phyloP scores from a whole-genome alignment of 2,113 vertebrate genomes.

The Elgaria multicarinata region DNA sequence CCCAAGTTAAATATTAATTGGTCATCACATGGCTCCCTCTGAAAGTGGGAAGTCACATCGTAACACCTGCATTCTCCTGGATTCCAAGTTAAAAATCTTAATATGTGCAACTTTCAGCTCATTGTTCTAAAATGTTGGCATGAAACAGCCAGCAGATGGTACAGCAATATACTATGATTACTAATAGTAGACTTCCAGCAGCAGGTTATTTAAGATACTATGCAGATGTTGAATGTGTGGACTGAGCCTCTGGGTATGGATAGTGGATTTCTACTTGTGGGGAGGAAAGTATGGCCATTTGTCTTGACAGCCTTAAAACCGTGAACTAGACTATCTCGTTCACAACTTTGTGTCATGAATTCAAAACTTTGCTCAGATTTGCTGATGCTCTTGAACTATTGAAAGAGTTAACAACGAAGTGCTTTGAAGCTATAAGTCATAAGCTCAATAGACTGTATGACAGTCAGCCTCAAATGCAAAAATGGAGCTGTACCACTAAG shows the following conservation, averaged over 20 bases:
- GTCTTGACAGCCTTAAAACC: not conserved
- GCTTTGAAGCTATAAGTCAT: conserved; percentile 60
- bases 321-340: not conserved
- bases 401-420: conserved; percentile 61
- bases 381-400: conserved; percentile 37
- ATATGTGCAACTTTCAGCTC: not conserved
- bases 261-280: not conserved
- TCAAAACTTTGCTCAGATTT: conserved; percentile 35
- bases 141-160: not conserved
- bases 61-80: not conserved
- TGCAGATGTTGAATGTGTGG: not conserved
- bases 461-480: conserved; percentile 66
- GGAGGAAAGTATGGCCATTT: not conserved
- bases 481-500: conserved; percentile 64
- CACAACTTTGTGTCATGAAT: conserved; percentile 23
- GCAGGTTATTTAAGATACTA: not conserved
- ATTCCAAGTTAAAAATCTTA: not conserved
- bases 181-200: not conserved
- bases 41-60: not conserved
- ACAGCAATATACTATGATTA: not conserved
- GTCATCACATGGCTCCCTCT: not conserved
- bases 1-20: not conserved
- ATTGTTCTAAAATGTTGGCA: not conserved
- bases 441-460: conserved; percentile 67
- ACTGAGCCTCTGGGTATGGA: not conserved